These are phyloP conservation scores for Cairina moschata DNA, from an alignment of 2,113 vertebrate genomes.

Conservation along the genomic window DNA sequence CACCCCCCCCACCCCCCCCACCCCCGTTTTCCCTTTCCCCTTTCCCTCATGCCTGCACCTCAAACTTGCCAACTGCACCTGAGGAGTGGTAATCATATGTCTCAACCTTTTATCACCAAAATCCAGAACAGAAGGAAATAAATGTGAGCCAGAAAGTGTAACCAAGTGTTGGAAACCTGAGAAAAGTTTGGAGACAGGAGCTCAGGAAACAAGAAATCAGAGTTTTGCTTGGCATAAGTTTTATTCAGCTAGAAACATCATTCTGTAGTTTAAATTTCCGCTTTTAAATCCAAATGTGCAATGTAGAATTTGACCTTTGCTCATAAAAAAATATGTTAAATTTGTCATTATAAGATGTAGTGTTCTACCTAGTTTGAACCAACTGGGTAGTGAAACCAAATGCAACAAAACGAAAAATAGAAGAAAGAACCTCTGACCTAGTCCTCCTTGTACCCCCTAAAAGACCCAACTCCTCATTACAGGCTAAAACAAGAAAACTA, in stretches of 20 bases:
- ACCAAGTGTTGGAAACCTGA: slow-evolving; percentile 62
- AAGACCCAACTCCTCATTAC: background rate
- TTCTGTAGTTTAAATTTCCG: slow-evolving; percentile 72
- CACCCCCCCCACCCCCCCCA: background rate
- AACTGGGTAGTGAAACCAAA: background rate
- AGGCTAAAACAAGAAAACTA: background rate
- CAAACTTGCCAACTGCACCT: background rate
- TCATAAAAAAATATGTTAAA: slow-evolving; percentile 63
- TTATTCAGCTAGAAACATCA: slow-evolving; percentile 70
- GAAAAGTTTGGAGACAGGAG: slow-evolving; percentile 63
- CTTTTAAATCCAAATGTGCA: slow-evolving; percentile 69
- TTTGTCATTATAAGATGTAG: background rate
- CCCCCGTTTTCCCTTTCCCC: background rate
- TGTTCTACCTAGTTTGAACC: slow-evolving; percentile 5
- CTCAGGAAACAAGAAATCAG: slow-evolving; percentile 64
- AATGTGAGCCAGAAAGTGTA: slow-evolving; percentile 36
- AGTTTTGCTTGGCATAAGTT: slow-evolving; percentile 68
- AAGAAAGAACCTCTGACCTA: background rate
- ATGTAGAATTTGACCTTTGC: slow-evolving; percentile 53
- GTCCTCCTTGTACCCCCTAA: accelerated
- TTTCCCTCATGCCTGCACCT: background rate
- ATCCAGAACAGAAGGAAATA: slow-evolving; percentile 37
- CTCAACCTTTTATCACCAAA: slow-evolving; percentile 47
- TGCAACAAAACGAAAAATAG: background rate
- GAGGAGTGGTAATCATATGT: slow-evolving; percentile 10